These are phyloP conservation scores for Lutjanus erythropterus DNA, from an alignment of 2,113 vertebrate species.

Conservation along the genomic window DNA sequence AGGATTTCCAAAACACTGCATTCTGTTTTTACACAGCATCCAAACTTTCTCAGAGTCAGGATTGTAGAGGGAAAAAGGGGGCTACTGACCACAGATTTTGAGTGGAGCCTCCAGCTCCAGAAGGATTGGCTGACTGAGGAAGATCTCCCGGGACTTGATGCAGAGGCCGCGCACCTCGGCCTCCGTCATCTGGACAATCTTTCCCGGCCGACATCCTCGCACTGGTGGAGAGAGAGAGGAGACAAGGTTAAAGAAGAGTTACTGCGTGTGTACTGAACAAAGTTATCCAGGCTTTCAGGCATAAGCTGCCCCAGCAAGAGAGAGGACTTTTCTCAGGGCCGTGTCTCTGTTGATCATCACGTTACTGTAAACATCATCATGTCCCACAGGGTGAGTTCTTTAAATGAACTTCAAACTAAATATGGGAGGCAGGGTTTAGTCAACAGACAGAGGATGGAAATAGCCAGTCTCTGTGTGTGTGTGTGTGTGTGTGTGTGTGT, in stretches of 20 bases:
- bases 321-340: not conserved
- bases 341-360: not conserved
- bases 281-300: not conserved
- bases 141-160: conserved; percentile 97
- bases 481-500: too few relatives aligned
- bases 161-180: conserved; percentile 95
- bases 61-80: too few relatives aligned
- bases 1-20: too few relatives aligned
- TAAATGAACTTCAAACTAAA: conserved; percentile 33
- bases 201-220: conserved; percentile 96
- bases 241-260: not conserved
- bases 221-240: conserved; percentile 80
- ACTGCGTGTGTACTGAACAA: not conserved
- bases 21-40: too few relatives aligned
- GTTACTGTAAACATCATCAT: not conserved
- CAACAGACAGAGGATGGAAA: conserved; percentile 56
- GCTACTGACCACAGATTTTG: conserved; percentile 93
- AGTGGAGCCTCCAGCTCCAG: conserved; percentile 95
- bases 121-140: conserved; percentile 97
- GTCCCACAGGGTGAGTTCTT: not conserved
- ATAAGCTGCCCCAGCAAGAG: too few relatives aligned
- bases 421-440: conserved; percentile 42
- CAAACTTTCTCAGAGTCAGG: too few relatives aligned
- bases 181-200: conserved; percentile 98
- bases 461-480: too few relatives aligned